Evolutionary conservation across 2,888 invertebrate species (phyloP).

Genomic region (Lycocerus yunnanus): DNA sequence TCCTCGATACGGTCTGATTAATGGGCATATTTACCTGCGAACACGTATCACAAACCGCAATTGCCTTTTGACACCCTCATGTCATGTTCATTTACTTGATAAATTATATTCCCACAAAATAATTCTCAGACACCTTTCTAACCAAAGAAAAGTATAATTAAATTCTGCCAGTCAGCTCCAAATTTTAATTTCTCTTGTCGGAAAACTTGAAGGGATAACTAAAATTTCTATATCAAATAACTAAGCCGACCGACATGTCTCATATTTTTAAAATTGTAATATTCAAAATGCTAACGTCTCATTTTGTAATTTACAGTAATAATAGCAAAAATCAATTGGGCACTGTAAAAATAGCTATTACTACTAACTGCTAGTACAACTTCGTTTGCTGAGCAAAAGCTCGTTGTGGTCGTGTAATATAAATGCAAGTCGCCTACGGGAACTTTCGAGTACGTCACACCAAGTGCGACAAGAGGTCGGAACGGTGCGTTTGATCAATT

Average conservation of each 20-base stretch:
- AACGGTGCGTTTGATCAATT: constrained; percentile 24
- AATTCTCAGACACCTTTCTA: constrained; percentile 37
- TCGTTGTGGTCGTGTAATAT: constrained; percentile 2
- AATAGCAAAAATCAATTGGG: neutral
- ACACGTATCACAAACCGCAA: constrained; percentile 29
- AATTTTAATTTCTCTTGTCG: constrained; percentile 33
- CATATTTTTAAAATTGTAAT: neutral
- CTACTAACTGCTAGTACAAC: neutral
- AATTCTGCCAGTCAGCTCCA: constrained; percentile 48
- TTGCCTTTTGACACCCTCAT: constrained; percentile 48
- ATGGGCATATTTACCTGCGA: constrained; percentile 27
- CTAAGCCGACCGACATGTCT: neutral
- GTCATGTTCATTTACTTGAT: constrained; percentile 49
- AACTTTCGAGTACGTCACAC: constrained; percentile 18
- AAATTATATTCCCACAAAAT: constrained; percentile 46
- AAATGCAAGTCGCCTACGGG: constrained; percentile 14
- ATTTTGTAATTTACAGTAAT: neutral
- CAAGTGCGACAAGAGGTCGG: constrained; percentile 21
- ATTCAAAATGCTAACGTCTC: neutral
- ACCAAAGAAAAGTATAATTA: constrained; percentile 46
- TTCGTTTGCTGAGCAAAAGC: constrained; percentile 6
- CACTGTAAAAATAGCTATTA: neutral
- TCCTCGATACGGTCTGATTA: constrained; percentile 27
- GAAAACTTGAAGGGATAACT: constrained; percentile 10
- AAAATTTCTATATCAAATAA: neutral